phyloP scores from a whole-genome alignment of 1,140 invertebrate species.

The Drosophila equinoxialis region DNA sequence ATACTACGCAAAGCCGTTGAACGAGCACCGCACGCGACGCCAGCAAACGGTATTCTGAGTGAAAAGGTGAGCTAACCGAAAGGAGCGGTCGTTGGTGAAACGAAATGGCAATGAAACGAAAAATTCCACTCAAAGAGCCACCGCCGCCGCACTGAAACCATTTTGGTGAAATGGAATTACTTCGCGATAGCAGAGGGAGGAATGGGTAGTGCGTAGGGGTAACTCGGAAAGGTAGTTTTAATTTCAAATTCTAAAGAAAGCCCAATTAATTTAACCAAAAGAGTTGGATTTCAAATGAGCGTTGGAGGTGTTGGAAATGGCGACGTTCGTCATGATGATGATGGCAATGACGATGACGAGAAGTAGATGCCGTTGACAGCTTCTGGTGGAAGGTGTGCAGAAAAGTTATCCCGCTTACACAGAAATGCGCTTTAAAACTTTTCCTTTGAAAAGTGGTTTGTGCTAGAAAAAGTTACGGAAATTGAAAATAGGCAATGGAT shows the following conservation, averaged over 20 bases:
- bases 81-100: constrained; percentile 52
- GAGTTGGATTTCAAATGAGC: constrained; percentile 57
- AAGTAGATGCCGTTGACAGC: constrained; percentile 46
- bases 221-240: constrained; percentile 51
- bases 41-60: constrained; percentile 73
- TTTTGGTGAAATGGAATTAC: background rate
- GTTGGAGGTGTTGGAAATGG: constrained; percentile 6
- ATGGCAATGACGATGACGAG: constrained; percentile 25
- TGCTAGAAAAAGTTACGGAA: background rate
- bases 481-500: constrained; percentile 10
- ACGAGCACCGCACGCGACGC: constrained; percentile 68
- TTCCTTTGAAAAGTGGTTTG: constrained; percentile 1
- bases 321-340: background rate
- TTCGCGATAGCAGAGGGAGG: background rate
- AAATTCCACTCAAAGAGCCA: constrained; percentile 25
- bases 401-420: constrained; percentile 1
- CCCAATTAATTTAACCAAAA: constrained; percentile 72
- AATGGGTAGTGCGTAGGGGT: background rate
- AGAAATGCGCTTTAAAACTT: constrained; percentile 9
- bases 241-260: constrained; percentile 72
- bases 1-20: constrained; percentile 25
- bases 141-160: background rate
- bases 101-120: constrained; percentile 48
- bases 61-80: constrained; percentile 37
- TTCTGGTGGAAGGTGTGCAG: constrained; percentile 24